Evolutionary conservation across 2,888 invertebrate species (phyloP), one percentile per base, ranked within the genome.

Genomic region (Athalia circularis): DNA sequence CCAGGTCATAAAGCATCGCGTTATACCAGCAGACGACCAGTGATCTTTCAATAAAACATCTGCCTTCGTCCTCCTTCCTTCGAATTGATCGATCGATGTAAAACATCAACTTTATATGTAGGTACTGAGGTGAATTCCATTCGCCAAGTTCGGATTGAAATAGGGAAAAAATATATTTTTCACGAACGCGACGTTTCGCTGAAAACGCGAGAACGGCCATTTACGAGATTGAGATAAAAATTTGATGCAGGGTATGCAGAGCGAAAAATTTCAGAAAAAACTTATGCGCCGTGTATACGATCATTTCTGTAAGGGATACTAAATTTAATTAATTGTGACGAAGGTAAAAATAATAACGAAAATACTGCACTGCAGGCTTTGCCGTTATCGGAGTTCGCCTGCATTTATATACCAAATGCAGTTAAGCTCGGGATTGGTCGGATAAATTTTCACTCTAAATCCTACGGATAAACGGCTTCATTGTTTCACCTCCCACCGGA

Each of bases 31-130:
- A 72, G 70, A 70, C 43, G 61, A 70, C 64, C 72, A 76, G 77
- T 77, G 77, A 77, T 77, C 68, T 77, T 77, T 77, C 77, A 70
- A 77, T 77, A 77, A 77, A 61, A 67, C 68, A 62, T 48, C 68
- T 77, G 68, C 59, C 50, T 43, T 29, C 68, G 45, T 48, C 47
- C 48, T 43, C 13, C n/a, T 47, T n/a, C 43, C 47, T 29, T 8
- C 13, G 43, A 15, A 29, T 13, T 54, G 61, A 62, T 62, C 48
- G 77, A 77, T 77, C 77, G 50, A 50, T 77, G 4, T 61, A 4
- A 61, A 72, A 50, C 77, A 68, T n/a, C 45, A 72, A 47, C 11
- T 59, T 57, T 29, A 29, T 29, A 29, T 29, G 59, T 45, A 72
- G 59, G 72, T 57, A n/a, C n/a, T n/a, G n/a, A n/a, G 29, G 2